Evolutionary conservation across 2,797 vertebrate genomes (phyloP), one percentile per base, ranked within the genome.

Genomic region (Choloepus didactylus): DNA sequence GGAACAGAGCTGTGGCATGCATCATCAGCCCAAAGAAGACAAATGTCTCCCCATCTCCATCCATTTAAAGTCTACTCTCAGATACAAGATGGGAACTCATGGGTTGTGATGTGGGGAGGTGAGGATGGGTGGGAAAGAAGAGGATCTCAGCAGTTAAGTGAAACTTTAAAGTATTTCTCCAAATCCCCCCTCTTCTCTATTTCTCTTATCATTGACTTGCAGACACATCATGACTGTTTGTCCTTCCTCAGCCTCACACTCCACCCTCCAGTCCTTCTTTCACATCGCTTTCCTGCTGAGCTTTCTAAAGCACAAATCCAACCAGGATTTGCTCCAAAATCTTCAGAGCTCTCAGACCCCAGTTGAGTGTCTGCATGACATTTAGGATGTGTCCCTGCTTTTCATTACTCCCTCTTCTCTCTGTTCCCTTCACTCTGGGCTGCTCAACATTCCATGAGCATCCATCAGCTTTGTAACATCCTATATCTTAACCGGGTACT

Each of bases 221-320:
- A 66, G 23, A 69, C 1, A 23, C 29, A 9, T 46, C 5, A 16
- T 23, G 44, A 25, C 4, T 3, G 6, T 10, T 27, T 4, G 2
- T 64, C 6, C 9, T 18, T 44, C 38, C n/a, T 86, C 60, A 67
- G 25, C 12, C 14, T 38, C 23, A 25, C 10, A 1, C 56, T 41
- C 77, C 51, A 72, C 9, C 18, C 10, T 81, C 35, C 21, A 38
- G n/a, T 2, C 5, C 10, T 46, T 27, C 38, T 49, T 25, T 5
- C 21, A 31, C 7, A 1, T 3, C 21, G 2, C 3, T 35, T 81
- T 35, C 9, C 29, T 23, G 31, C 3, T 0, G 2, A 56, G 27
- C 9, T 44, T 89, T 54, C 82, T 59, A 80, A 67, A 75, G 64
- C 27, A 19, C 12, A 23, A 21, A 73, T 23, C 64, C 62, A 49